Evolutionary conservation across 2,113 vertebrate genomes (phyloP).

Genomic region (Lamprologus callipterus): DNA sequence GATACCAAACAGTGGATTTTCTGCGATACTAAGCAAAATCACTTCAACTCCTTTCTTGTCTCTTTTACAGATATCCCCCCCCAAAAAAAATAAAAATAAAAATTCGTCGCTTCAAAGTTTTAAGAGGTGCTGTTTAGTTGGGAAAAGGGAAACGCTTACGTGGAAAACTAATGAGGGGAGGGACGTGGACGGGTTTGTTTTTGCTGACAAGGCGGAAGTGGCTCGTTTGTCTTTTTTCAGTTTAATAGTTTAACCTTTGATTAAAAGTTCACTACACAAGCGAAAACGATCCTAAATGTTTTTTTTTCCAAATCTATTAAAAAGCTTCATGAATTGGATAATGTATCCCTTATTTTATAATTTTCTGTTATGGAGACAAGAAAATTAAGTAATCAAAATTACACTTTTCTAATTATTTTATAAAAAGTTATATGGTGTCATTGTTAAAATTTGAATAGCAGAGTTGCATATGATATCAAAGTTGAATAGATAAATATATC

Average conservation of each 20-base stretch:
- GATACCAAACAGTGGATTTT: not conserved
- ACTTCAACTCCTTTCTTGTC: too few relatives aligned
- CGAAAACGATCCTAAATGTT: not conserved
- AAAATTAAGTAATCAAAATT: not conserved
- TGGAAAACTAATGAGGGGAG: not conserved
- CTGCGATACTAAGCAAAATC: fast-evolving
- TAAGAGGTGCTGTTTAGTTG: too few relatives aligned
- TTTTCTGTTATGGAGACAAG: not conserved
- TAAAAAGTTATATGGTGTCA: not conserved
- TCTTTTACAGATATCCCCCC: not conserved
- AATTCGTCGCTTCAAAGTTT: not conserved
- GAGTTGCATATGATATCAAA: not conserved
- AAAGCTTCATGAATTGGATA: not conserved
- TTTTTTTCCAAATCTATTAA: not conserved
- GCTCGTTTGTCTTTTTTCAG: not conserved
- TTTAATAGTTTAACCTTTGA: not conserved
- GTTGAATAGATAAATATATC: not conserved
- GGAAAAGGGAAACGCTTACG: not conserved
- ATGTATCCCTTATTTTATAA: not conserved
- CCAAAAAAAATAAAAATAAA: too few relatives aligned
- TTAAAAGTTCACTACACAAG: not conserved
- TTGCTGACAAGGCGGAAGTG: conserved; percentile 29
- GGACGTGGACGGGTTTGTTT: not conserved
- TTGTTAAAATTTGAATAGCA: not conserved
- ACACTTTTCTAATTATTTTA: not conserved